Evolutionary conservation across 2,888 invertebrate genomes (phyloP).

Genomic region (Elgonia sp.): DNA sequence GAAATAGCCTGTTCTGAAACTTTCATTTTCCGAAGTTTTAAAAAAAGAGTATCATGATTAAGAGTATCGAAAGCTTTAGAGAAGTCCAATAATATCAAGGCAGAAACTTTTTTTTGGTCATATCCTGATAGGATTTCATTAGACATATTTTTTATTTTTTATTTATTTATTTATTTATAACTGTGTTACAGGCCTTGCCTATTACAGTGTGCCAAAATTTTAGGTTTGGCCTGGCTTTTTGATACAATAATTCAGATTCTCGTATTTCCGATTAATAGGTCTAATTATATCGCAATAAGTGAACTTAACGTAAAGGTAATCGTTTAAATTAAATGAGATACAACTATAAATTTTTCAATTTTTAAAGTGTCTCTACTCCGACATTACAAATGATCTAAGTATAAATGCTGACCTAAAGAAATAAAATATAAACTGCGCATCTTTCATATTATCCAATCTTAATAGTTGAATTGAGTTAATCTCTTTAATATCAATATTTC

Average conservation of each 20-base stretch:
- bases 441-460: not conserved
- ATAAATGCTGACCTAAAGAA: not conserved
- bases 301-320: no score
- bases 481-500: not conserved
- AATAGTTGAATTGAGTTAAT: not conserved
- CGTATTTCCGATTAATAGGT: no score
- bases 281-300: no score
- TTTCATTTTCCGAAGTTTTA: not conserved
- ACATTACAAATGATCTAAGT: not conserved
- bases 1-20: not conserved
- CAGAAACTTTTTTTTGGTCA: not conserved
- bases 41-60: not conserved
- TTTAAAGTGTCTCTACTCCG: not conserved
- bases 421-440: not conserved
- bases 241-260: no score
- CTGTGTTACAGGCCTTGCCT: no score
- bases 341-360: no score
- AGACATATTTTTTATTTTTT: no score
- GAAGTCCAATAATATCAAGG: constrained; percentile 17
- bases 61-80: constrained; percentile 41
- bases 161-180: no score
- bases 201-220: no score
- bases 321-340: no score
- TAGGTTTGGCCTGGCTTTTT: no score
- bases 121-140: not conserved